Percentiles rank a stretch among this genome's conserved stretches.
Evolutionary conservation across 2,888 invertebrate genomes (phyloP).

Genomic region (Synanthedon tipuliformis): DNA sequence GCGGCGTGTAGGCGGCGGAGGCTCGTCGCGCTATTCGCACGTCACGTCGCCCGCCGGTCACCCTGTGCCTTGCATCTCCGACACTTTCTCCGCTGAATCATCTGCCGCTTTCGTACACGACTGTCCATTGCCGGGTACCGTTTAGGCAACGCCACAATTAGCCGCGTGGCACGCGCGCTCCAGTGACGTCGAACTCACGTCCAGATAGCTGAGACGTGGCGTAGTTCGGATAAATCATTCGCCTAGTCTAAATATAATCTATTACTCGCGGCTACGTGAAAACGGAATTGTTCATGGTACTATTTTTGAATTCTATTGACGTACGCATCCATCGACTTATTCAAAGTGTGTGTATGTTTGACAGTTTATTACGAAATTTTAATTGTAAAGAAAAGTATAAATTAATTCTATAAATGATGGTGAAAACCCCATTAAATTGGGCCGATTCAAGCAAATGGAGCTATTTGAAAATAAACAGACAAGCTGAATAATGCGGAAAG

Average conservation of each 20-base stretch:
- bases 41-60: not conserved
- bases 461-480: too few relatives aligned
- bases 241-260: constrained; percentile 44
- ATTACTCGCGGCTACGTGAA: constrained; percentile 35
- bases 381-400: too few relatives aligned
- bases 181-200: constrained; percentile 51
- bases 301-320: not conserved
- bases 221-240: constrained; percentile 51
- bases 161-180: constrained; percentile 48
- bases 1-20: constrained; percentile 43
- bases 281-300: constrained; percentile 4
- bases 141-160: constrained; percentile 65
- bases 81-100: constrained; percentile 7
- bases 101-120: constrained; percentile 32
- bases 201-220: constrained; percentile 50
- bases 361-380: too few relatives aligned
- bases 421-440: too few relatives aligned
- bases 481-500: not conserved
- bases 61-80: not conserved
- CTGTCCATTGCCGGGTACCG: constrained; percentile 43
- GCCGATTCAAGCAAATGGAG: too few relatives aligned
- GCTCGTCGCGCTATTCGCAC: constrained; percentile 32
- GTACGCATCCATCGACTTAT: not conserved
- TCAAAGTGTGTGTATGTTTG: too few relatives aligned
- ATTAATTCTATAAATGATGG: too few relatives aligned